Base-by-base conservation (phyloP, 2,888 invertebrate species). In the Cyaniris semiargus region DNA sequence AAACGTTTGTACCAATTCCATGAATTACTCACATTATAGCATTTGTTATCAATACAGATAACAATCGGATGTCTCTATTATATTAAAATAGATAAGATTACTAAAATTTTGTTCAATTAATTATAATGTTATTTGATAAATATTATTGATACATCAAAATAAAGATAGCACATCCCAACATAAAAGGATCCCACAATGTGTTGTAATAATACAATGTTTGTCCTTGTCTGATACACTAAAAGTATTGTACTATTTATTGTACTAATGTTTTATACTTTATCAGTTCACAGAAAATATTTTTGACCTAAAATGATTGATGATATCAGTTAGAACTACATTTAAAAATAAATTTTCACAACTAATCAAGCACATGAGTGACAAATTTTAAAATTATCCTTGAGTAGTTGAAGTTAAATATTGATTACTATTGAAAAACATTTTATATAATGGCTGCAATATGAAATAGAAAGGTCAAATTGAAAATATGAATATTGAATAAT, bases 11-110 rank as follows among this genome's bases (percentile, higher is more conserved):
- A 27, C 15, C 27, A 66, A 27, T 66, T 66, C 27, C 15, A 27
- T 18, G 18, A 66, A 31, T 31, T 15, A 13, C 4, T 10, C 15
- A 5, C 27, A 66, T 48, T 23, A 76, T 38, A 70, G 18, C 38
- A 15, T 27, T 34, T 58, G 27, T 34, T 34, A 75, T 48, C 48
- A 27, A 27, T 18, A 58, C 58, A 58, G 58, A 58, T 79, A 81
- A 80, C 78, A 80, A 77, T 80, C 79, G 78, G 80, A 80, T 78
- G 31, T 78, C 76, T 79, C 80, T 78, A 80, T 80, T 81, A 78
- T 77, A 80, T 80, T 81, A 78, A 76, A 72, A 76, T 48, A 79
- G 80, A 81, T 80, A 80, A 80, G 81, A 81, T 80, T 79, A 78
- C 66, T 53, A 75, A 80, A 78, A 75, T 78, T 75, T 77, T 76